These are phyloP conservation scores for Heliconius charithonia DNA, from an alignment of 2,888 invertebrate genomes.

Conservation along the genomic window DNA sequence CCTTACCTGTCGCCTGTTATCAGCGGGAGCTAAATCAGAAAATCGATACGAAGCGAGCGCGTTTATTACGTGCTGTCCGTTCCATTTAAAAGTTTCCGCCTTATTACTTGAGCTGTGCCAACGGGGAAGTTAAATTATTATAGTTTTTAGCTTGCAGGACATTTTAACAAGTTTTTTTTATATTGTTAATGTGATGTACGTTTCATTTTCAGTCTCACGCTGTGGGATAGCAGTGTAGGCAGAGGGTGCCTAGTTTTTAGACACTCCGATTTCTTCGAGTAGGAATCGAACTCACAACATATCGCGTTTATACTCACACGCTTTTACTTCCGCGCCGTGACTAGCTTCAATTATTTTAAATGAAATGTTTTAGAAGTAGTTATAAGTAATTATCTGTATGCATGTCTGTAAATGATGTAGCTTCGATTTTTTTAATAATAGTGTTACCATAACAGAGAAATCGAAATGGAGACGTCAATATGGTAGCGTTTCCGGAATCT, in stretches of 20 bases:
- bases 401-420: not conserved
- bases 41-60: constrained; percentile 72
- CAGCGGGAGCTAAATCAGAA: constrained; percentile 78
- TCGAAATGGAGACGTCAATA: constrained; percentile 74
- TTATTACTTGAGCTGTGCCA: constrained; percentile 40
- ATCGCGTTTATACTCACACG: too few species aligned
- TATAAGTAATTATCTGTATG: not conserved
- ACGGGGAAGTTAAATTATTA: constrained; percentile 50
- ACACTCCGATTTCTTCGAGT: too few species aligned
- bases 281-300: too few species aligned
- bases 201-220: too few species aligned
- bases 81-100: constrained; percentile 60
- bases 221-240: too few species aligned
- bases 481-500: constrained; percentile 67
- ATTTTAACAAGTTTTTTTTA: not conserved
- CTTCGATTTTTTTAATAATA: not conserved
- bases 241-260: too few species aligned
- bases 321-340: too few species aligned
- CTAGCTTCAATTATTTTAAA: too few species aligned
- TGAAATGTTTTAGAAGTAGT: too few species aligned
- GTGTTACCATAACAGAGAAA: constrained; percentile 58
- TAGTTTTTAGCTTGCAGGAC: constrained; percentile 47
- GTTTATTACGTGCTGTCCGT: constrained; percentile 61
- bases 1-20: constrained; percentile 68
- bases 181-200: not conserved